Percentiles rank a stretch among this genome's conserved stretches.
Evolutionary conservation across 2,797 vertebrate species (phyloP).

Genomic region (Rallus crepitans): DNA sequence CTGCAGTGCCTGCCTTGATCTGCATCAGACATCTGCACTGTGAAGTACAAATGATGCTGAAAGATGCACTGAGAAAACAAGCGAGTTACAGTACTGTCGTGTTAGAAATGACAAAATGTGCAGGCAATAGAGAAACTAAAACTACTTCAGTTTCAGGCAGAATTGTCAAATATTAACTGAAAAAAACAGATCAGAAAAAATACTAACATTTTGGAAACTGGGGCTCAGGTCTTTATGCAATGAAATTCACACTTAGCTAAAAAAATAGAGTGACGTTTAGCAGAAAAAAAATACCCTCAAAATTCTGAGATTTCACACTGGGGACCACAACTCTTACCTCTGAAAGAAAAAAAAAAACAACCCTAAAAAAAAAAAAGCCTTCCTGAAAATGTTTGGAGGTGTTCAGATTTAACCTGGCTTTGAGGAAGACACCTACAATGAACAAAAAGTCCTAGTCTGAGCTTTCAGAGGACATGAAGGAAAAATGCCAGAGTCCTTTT

Average conservation of each 20-base stretch:
- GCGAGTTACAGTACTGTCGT: conserved; percentile 33
- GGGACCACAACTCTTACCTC: background rate
- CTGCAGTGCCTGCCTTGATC: conserved; percentile 50
- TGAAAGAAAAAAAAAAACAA: background rate
- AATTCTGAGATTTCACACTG: background rate
- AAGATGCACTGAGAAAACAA: conserved; percentile 67
- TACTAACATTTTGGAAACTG: background rate
- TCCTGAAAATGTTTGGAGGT: background rate
- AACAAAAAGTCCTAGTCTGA: background rate
- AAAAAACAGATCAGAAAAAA: conserved; percentile 5
- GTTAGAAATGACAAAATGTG: conserved; percentile 49
- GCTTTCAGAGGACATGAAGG: background rate
- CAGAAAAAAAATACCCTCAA: background rate
- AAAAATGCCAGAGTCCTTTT: background rate
- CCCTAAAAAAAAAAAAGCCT: background rate
- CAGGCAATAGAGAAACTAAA: conserved; percentile 27
- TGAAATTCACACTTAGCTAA: background rate
- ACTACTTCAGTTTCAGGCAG: background rate
- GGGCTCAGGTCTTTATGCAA: background rate
- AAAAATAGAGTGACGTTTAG: background rate
- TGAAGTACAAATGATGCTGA: conserved; percentile 62
- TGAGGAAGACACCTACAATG: background rate
- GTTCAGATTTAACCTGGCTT: background rate
- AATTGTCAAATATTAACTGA: conserved; percentile 29
- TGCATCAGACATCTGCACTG: conserved; percentile 71